Evolutionary conservation across 2,888 invertebrate genomes (phyloP).

Genomic region (Timema cristinae): DNA sequence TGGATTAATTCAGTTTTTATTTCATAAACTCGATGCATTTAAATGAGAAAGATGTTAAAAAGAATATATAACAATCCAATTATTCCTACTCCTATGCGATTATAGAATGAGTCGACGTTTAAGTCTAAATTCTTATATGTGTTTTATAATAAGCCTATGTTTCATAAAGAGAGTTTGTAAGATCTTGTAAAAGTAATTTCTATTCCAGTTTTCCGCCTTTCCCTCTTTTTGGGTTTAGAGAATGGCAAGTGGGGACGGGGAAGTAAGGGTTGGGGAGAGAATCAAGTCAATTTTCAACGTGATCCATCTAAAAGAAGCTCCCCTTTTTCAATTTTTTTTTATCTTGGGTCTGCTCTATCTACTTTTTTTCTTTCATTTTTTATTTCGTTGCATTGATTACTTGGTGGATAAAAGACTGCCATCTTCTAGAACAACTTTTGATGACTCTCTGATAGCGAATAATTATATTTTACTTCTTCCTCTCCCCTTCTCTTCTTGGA

Average conservation of each 20-base stretch:
- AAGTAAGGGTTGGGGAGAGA: neutral
- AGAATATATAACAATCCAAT: no score
- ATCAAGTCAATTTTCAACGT: slow-evolving; percentile 15
- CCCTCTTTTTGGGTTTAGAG: neutral
- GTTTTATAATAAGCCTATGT: no score
- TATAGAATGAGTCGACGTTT: no score
- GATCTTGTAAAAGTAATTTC: slow-evolving; percentile 14
- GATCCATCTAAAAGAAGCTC: slow-evolving; percentile 10
- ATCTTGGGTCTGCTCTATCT: neutral
- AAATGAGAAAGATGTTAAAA: no score
- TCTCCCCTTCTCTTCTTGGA: no score
- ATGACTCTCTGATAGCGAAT: neutral
- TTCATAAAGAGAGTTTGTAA: neutral
- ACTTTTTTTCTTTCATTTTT: neutral
- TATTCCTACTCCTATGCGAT: no score
- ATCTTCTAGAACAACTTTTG: slow-evolving; percentile 6
- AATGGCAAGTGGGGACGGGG: no score
- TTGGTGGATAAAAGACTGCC: slow-evolving; percentile 10
- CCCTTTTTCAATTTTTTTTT: neutral
- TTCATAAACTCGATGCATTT: no score
- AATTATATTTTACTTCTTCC: neutral
- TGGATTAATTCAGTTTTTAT: no score
- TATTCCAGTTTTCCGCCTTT: slow-evolving; percentile 3
- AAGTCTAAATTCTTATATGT: no score
- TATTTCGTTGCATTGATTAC: slow-evolving; percentile 10